Base-by-base conservation (phyloP, 2,113 vertebrate species). In the Accipiter virgatus region DNA sequence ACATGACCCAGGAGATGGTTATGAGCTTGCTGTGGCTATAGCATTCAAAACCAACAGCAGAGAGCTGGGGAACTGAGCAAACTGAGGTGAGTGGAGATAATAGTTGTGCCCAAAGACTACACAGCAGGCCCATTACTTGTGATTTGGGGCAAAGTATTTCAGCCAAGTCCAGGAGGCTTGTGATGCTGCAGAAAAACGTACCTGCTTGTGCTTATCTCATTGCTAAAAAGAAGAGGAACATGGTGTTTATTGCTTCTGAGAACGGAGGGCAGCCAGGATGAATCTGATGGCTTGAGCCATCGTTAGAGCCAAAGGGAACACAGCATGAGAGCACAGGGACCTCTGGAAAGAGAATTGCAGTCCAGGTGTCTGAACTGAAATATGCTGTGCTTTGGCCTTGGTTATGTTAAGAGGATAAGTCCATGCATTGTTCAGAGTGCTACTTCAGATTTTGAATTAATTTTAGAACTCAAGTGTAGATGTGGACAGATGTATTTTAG, bases 111-210 rank as follows among this genome's bases (percentile, higher is more conserved):
- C 42, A n/a, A 11, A 42, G n/a, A 3, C 1, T 2, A 3, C 1
- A 0, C 31, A 43, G 20, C 40, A 27, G 66, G 18, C 6, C 16
- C 5, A 0, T 47, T 27, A 7, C 66, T 74, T 50, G 43, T 3
- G 50, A 2, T 25, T 9, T 36, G 90, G 67, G 87, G 18, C 18
- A 22, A 2, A 63, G 63, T 5, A 5, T 42, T 52, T 72, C 19
- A 77, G 82, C 15, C 27, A 32, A 12, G 11, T 9, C 25, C 67
- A 25, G 68, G 79, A 73, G 36, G 55, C 18, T 70, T 7, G 42
- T 31, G 72, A 1, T 40, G 81, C 53, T 86, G 85, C 58, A 88
- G 78, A 26, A 47, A 5, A 56, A 16, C 2, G 4, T 66, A 31
- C 45, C 87, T 86, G 34, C 50, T 43, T 40, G 34, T 91, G 86